Evolutionary conservation across 1,140 invertebrate species (phyloP).

Genomic region (Antheraea pernyi): DNA sequence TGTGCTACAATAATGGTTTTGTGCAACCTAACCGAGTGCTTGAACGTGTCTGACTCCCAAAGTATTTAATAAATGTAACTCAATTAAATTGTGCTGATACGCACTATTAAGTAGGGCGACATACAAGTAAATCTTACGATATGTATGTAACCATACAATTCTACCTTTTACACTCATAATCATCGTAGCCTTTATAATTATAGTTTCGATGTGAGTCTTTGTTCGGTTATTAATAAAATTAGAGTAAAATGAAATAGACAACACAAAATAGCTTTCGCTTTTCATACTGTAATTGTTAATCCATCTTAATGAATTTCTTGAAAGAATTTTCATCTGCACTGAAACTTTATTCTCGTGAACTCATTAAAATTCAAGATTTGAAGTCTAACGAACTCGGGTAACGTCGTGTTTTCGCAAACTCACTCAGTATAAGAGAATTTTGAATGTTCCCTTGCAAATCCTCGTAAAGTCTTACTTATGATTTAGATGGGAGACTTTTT

Average conservation of each 20-base stretch:
- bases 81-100: no score
- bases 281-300: background rate
- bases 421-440: background rate
- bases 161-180: no score
- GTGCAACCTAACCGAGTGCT: no score
- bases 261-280: no score
- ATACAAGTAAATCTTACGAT: no score
- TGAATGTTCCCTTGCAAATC: background rate
- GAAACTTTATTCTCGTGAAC: background rate
- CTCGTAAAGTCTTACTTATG: background rate
- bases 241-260: background rate
- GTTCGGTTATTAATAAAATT: background rate
- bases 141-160: no score
- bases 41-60: no score
- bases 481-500: background rate
- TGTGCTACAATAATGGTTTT: no score
- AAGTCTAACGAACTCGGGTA: background rate
- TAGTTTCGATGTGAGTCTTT: background rate
- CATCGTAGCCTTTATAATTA: background rate
- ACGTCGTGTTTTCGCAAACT: slow-evolving; percentile 2
- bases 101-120: no score
- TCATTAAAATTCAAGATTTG: slow-evolving; percentile 2
- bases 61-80: no score
- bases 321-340: background rate
- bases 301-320: background rate